Base-by-base conservation (phyloP, 2,888 invertebrate genomes). In the Pollenia amentaria region DNA sequence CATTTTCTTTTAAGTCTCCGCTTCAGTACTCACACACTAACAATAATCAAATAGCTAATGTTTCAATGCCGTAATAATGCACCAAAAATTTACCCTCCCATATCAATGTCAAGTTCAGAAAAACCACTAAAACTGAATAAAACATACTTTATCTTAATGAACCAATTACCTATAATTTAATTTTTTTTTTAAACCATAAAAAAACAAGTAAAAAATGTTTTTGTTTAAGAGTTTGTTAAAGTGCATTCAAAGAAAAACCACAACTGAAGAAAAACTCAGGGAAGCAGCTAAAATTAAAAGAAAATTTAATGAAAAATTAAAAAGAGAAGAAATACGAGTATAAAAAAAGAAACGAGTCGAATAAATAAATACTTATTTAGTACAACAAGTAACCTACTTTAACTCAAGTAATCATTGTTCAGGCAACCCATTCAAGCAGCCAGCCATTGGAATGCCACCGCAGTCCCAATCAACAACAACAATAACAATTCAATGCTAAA, bases 51-150 rank as follows among this genome's bases (percentile, higher is more conserved):
- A 3, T 6, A 29, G 6, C 4, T 6, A 29, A 29, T 29, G 29
- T 29, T 29, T 29, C 6, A 48, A 53, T 51, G 11, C 16, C 55
- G 16, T 18, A 64, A 55, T 62, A 55, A 57, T 40, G 1, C 29
- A 16, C 38, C 29, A 29, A n/a, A 51, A 46, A 73, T 69, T 64
- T 48, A 48, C 51, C 53, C 53, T 14, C 46, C 40, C 21, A 29
- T 16, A 55, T 57, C 85, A 85, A 85, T 85, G 85, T 85, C 85
- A 85, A 85, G 85, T 85, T 85, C 80, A 85, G 18, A 60, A 46
- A 76, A 85, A 70, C 40, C 55, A 72, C 46, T 67, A 42, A 72
- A 38, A 72, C 16, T 64, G 8, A 55, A 77, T 65, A 57, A n/a
- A 55, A 64, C 62, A 21, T 46, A 60, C 42, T 82, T 55, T 12